Evolutionary conservation across 2,888 invertebrate species (phyloP).

Genomic region (Cantharis rustica): DNA sequence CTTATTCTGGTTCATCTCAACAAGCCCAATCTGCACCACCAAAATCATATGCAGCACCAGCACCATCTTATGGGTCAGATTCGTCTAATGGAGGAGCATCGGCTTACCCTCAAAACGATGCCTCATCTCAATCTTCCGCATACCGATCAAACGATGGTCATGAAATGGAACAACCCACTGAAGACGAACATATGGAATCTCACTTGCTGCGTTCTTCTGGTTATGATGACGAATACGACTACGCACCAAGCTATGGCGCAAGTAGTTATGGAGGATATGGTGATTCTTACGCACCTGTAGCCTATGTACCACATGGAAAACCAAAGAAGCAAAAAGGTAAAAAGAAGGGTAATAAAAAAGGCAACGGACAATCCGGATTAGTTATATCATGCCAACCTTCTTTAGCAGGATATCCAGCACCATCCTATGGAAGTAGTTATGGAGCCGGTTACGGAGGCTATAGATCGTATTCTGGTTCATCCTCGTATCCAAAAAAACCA

Average conservation of each 20-base stretch:
- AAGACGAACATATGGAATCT: conserved; percentile 4
- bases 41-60: conserved; percentile 16
- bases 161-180: neutral
- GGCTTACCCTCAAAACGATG: neutral
- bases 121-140: conserved; percentile 5
- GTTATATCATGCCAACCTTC: conserved; percentile 56
- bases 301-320: conserved; percentile 25
- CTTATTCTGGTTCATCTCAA: neutral
- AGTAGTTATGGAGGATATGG: conserved; percentile 9
- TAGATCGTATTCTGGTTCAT: conserved; percentile 24
- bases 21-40: neutral
- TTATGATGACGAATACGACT: conserved; percentile 28
- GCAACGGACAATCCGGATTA: conserved; percentile 47
- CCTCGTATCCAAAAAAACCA: conserved; percentile 10
- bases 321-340: conserved; percentile 34
- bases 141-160: conserved; percentile 22
- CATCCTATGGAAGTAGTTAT: conserved; percentile 27
- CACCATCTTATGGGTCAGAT: conserved; percentile 17
- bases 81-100: conserved; percentile 15
- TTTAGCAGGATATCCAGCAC: conserved; percentile 51
- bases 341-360: conserved; percentile 22
- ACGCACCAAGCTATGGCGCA: conserved; percentile 7
- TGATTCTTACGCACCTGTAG: conserved; percentile 13
- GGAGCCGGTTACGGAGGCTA: conserved; percentile 29
- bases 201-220: conserved; percentile 31